phyloP scores from a whole-genome alignment of 2,797 vertebrate genomes.

The Myotis vivesi region DNA sequence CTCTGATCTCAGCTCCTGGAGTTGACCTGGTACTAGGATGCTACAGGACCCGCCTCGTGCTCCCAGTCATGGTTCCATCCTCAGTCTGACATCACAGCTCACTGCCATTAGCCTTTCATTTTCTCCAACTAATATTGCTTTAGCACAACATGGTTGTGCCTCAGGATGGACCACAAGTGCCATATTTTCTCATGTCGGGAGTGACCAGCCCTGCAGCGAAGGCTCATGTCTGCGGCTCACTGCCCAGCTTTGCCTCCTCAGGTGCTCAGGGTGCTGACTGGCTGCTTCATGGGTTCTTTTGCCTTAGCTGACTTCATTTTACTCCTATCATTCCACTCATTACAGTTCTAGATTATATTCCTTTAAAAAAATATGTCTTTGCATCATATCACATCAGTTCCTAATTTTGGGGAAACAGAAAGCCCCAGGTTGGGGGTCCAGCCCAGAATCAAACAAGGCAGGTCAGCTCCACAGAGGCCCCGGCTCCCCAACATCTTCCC shows the following conservation, averaged over 20 bases:
- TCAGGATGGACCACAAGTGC: background rate
- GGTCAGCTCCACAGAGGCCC: background rate
- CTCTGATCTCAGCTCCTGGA: background rate
- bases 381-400: background rate
- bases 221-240: rapidly evolving
- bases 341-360: background rate
- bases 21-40: background rate
- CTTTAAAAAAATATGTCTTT: background rate
- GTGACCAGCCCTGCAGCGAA: background rate
- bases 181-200: background rate
- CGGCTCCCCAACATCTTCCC: background rate
- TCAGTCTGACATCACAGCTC: background rate
- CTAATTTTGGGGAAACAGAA: background rate
- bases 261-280: too few species aligned
- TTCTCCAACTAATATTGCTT: background rate
- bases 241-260: background rate
- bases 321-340: background rate
- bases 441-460: background rate
- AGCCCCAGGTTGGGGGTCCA: background rate
- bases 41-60: background rate
- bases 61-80: background rate
- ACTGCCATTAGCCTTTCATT: background rate
- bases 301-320: background rate
- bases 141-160: background rate
- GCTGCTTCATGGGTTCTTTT: background rate